A percentile compares a stretch with the other conserved stretches of the same genome.
Evolutionary conservation across 2,888 invertebrate species (phyloP).

Genomic region (Chrysotoxum bicinctum): DNA sequence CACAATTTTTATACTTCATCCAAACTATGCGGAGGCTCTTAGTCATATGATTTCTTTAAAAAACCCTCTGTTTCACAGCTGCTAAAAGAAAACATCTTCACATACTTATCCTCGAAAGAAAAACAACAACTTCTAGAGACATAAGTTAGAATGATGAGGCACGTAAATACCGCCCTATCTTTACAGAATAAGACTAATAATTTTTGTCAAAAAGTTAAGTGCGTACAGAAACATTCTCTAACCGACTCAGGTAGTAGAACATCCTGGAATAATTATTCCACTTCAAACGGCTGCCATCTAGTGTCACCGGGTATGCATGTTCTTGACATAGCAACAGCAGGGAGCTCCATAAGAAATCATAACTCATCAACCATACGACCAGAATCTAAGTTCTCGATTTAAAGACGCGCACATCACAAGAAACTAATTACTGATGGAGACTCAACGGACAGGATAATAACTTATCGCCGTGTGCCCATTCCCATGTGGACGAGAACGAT

Average conservation of each 20-base stretch:
- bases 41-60: too few species aligned
- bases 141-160: not conserved
- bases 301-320: slow-evolving; percentile 33
- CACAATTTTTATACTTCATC: too few species aligned
- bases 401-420: slow-evolving; percentile 48
- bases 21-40: too few species aligned
- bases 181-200: not conserved
- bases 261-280: slow-evolving; percentile 17
- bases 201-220: not conserved
- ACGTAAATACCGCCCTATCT: not conserved
- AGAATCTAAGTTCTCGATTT: slow-evolving; percentile 40
- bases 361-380: slow-evolving; percentile 51
- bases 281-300: slow-evolving; percentile 22
- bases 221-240: not conserved
- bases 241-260: not conserved
- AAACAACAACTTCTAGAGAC: not conserved
- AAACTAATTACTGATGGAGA: slow-evolving; percentile 65
- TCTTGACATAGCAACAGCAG: slow-evolving; percentile 45
- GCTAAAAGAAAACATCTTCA: not conserved
- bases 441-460: slow-evolving; percentile 68
- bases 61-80: too few species aligned
- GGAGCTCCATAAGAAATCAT: slow-evolving; percentile 52
- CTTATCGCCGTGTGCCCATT: slow-evolving; percentile 58
- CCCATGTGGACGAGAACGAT: slow-evolving; percentile 16
- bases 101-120: not conserved